Base-by-base conservation (phyloP, 2,113 vertebrate genomes). In the Murina feae region DNA sequence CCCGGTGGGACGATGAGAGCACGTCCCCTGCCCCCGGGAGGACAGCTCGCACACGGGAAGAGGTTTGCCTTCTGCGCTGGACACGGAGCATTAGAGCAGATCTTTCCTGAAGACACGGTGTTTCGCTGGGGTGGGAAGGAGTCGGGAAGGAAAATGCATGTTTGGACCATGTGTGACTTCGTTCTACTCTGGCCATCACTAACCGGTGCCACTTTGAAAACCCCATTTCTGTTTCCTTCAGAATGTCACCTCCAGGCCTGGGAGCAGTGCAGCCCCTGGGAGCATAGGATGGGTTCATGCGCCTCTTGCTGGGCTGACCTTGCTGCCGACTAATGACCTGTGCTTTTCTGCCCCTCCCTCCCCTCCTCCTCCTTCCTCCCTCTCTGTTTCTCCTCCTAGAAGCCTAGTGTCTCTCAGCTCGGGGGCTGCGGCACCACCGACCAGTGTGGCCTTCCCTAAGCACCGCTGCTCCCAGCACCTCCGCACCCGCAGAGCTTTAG, bases 371-470 rank as follows among this genome's bases (percentile, higher is more conserved):
- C 75, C 92, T 51, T 96, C 76, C 94, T 95, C 96, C 97, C 95
- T 74, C 95, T 97, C 97, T 98, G 96, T 97, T 98, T 98, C 98
- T 98, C 97, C 98, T 98, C 98, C 98, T 98, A 99, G 98, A 98
- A 98, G 96, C 98, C 98, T 98, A 98, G 96, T 98, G 98, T 98
- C 97, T 98, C 97, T 98, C 97, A 97, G 90, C 98, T 95, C 98
- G 98, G 98, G 98, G 98, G 97, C 98, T 98, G 97, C 98, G 90
- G 97, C 96, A 92, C 83, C 95, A 97, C 55, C 98, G 97, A 95
- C 98, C 98, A 98, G 95, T 98, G 95, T 98, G 97, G 96, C 88
- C 97, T 98, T 98, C 98, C 97, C 98, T 98, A 98, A 98, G 98
- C 90, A 97, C 96, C 98, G 98, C 98, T n/a, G n/a, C 97, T 98